phyloP scores from a whole-genome alignment of 2,113 vertebrate genomes.

The Megaceryle torquata region DNA sequence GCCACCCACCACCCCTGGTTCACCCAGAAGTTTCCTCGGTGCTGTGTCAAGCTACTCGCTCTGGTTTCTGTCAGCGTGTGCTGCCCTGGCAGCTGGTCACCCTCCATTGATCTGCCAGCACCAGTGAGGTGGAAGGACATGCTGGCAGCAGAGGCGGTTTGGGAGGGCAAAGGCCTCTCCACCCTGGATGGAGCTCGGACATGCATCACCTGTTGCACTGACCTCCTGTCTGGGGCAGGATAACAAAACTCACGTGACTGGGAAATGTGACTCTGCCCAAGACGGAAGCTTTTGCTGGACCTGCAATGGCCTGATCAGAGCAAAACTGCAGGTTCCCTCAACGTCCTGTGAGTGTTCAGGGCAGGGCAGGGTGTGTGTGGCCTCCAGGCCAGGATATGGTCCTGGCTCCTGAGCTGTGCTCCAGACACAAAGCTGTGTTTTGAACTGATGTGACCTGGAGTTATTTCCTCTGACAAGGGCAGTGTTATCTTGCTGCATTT shows the following conservation, averaged over 20 bases:
- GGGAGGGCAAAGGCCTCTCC: neutral
- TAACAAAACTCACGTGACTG: neutral
- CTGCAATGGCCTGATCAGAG: accelerated
- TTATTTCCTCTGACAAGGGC: neutral
- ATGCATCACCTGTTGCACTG: neutral
- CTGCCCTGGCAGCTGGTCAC: neutral
- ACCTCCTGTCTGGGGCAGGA: neutral
- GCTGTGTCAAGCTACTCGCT: neutral
- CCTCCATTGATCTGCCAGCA: neutral
- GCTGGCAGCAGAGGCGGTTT: neutral
- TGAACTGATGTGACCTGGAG: neutral
- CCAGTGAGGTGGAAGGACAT: neutral
- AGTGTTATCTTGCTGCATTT: neutral
- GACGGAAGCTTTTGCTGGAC: neutral
- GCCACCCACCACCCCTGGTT: neutral
- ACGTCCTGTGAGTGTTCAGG: accelerated
- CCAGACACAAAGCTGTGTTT: neutral
- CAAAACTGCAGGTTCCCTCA: neutral
- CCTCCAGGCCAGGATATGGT: neutral
- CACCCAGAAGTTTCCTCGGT: neutral
- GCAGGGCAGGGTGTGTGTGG: accelerated
- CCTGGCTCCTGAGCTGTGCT: neutral
- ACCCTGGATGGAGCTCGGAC: neutral
- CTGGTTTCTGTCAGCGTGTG: neutral
- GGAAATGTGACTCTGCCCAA: neutral